Conservation (phyloP, 2,797 vertebrate species). For the Pelobates cultripes region DNA sequence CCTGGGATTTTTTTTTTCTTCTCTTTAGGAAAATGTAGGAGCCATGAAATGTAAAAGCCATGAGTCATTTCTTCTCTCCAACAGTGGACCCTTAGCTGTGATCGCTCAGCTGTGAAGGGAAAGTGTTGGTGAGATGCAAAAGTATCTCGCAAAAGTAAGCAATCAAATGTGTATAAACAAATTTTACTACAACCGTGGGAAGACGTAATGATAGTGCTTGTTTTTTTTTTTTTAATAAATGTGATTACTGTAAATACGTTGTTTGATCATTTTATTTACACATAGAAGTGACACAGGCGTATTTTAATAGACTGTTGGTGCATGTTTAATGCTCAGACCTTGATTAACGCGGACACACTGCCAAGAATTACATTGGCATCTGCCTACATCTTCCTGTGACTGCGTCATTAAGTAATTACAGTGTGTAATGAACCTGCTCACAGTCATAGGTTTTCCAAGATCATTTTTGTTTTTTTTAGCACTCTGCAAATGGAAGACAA, state of each 20-base stretch:
- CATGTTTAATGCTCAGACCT: not conserved
- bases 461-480: no score
- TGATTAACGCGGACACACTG: no score
- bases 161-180: not conserved
- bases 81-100: not conserved
- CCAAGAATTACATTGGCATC: no score
- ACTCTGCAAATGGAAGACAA: no score
- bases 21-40: no score
- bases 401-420: no score
- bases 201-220: no score
- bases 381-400: no score
- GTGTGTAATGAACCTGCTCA: no score
- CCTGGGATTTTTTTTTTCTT: not conserved
- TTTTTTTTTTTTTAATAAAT: not conserved
- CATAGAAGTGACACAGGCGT: not conserved
- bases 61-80: constrained; percentile 8
- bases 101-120: not conserved
- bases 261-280: not conserved
- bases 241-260: not conserved
- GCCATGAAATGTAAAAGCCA: not conserved
- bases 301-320: not conserved
- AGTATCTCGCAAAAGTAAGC: not conserved
- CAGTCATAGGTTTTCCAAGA: no score
- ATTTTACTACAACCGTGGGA: not conserved
- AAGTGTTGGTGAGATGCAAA: not conserved